Base-by-base conservation (phyloP, 2,888 invertebrate species). In the Apoda limacodes region DNA sequence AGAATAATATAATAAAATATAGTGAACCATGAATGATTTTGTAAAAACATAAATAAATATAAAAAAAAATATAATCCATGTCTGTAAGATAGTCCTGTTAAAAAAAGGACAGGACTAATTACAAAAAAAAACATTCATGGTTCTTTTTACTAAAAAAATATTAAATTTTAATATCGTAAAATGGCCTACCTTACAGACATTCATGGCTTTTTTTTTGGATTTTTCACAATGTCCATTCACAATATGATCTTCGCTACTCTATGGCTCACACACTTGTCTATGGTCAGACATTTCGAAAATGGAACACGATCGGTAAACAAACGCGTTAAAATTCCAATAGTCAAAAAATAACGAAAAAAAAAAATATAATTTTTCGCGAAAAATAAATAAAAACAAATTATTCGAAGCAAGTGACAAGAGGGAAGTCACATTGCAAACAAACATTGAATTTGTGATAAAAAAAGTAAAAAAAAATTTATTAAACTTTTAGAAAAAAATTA, bases 131-230 rank as follows among this genome's bases (percentile, higher is more conserved):
- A 65, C 75, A 76, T 75, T 75, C 78, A 76, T 76, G 78, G 76
- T 75, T 65, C 75, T 34, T 38, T 24, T 31, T 32, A 14, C 17
- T 17, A 17, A 42, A 35, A 40, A 33, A 30, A 30, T 42, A 45
- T 60, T 51, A 45, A 60, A 60, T 52, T 50, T 44, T 46, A 55
- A 50, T 54, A 57, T 42, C 30, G 42, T 55, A 48, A 76, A 60
- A 54, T 51, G 74, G 76, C 80, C 78, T 80, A 80, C 80, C 80
- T 80, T 78, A 80, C 78, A 80, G 78, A 80, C 78, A 76, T 71
- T 71, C 54, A 50, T 68, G 59, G 44, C 33, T 40, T 39, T 34
- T 37, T 34, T 44, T 30, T 40, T 46, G 22, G 10, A 50, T 52
- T 55, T 57, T 45, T 45, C 41, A 54, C 69, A 75, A 72, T 68